Base-by-base conservation (phyloP, 2,113 vertebrate species). In the Lepisosteus osseus region DNA sequence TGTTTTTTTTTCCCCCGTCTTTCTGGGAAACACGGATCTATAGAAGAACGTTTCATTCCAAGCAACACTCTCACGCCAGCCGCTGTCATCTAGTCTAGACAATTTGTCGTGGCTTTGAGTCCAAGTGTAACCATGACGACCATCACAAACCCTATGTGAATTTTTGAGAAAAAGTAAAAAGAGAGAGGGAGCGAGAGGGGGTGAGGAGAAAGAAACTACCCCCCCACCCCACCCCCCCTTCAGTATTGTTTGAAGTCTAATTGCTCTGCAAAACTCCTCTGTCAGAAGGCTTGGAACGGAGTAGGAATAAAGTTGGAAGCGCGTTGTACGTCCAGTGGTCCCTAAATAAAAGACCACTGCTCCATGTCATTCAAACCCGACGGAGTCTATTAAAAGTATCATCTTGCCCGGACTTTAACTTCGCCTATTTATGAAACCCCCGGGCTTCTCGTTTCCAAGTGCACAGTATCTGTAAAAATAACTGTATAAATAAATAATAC, bases 121-220 rank as follows among this genome's bases (percentile, higher is more conserved):
- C 89, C 84, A 87, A 81, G 78, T 85, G 95, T 95, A 90, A 92
- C 94, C 93, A 96, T 95, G 94, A 92, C 91, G 93, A 95, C 94
- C 86, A 79, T 86, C 79, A 90, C 86, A 84, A 88, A 87, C 85
- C 86, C 92, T 82, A 90, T 92, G 90, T 93, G 92, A 94, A 94
- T 93, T 89, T 87, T 73, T 72, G 74, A 86, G 86, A 79, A 80
- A 87, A 74, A 87, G 80, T 73, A 77, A 76, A 74, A 64, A 66
- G 70, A 59, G 72, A 47, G 72, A 75, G 72, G 63, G 84, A 83
- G 78, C 88, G 82, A 61, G 72, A 74, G 54, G 77, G 73, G 76
- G 78, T 75, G 79, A 77, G 78, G 73, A 41, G 45, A 9, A 74
- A 77, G 82, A 79, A 74, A 68, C 15, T 3, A 4, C 8, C 9